Percentiles rank a stretch among this genome's conserved stretches.
Conservation (phyloP, 1,140 invertebrate genomes). For the Augochlora pura region DNA sequence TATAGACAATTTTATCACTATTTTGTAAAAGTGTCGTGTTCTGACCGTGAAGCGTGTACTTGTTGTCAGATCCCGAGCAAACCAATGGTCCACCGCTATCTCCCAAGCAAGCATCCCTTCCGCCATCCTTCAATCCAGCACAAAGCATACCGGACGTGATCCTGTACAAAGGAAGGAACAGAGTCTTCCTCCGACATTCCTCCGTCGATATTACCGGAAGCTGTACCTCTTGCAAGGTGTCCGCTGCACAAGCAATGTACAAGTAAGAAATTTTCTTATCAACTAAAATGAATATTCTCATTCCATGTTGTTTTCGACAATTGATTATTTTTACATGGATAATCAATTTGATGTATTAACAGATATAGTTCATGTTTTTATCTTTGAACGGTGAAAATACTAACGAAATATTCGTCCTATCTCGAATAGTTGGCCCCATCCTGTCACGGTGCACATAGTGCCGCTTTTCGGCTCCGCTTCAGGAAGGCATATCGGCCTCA, state of each 20-base stretch:
- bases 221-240: conserved; percentile 92
- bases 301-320: too few species aligned
- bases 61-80: conserved; percentile 79
- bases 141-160: conserved; percentile 86
- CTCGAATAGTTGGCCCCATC: conserved; percentile 92
- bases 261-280: not conserved
- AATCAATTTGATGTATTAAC: too few species aligned
- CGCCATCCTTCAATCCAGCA: conserved; percentile 84
- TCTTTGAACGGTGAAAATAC: too few species aligned
- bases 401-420: conserved; percentile 90
- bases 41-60: conserved; percentile 75
- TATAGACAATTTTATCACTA: too few species aligned
- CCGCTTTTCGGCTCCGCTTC: conserved; percentile 82
- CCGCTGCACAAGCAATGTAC: conserved; percentile 84
- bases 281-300: too few species aligned
- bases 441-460: conserved; percentile 87
- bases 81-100: conserved; percentile 85
- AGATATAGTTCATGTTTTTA: too few species aligned
- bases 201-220: conserved; percentile 90
- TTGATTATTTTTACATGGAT: too few species aligned
- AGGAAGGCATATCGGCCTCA: conserved; percentile 87
- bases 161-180: conserved; percentile 87
- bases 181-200: conserved; percentile 89
- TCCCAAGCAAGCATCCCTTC: conserved; percentile 84
- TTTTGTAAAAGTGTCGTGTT: too few species aligned